Evolutionary conservation across 1,140 invertebrate genomes (phyloP).

Genomic region (Periplaneta americana): DNA sequence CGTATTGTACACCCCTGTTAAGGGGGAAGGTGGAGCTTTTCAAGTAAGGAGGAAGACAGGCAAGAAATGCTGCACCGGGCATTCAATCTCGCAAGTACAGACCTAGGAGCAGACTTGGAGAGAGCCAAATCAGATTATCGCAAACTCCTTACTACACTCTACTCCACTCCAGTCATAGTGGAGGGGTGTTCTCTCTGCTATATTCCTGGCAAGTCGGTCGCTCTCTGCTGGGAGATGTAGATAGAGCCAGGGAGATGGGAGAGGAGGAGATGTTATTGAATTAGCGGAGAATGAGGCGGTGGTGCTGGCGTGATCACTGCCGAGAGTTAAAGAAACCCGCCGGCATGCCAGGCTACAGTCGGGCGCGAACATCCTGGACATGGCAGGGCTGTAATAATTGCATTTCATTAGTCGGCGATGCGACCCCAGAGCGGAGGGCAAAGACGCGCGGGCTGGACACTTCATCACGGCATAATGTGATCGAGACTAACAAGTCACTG

Average conservation of each 20-base stretch:
- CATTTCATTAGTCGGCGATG: too few relatives aligned
- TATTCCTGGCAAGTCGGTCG: background rate
- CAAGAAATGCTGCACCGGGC: background rate
- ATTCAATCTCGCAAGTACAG: conserved; percentile 6
- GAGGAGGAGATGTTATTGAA: background rate
- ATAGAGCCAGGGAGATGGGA: background rate
- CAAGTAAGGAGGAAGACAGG: background rate
- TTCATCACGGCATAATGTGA: too few relatives aligned
- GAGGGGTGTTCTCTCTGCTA: background rate
- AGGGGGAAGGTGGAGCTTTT: background rate
- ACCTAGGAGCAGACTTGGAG: background rate
- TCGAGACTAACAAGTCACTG: too few relatives aligned
- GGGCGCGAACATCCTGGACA: too few relatives aligned
- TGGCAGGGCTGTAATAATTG: too few relatives aligned
- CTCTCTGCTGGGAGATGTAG: background rate
- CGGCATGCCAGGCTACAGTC: too few relatives aligned
- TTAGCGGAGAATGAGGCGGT: background rate
- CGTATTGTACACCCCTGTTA: background rate
- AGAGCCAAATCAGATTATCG: conserved; percentile 11
- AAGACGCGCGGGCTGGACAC: too few relatives aligned
- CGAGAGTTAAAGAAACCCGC: too few relatives aligned
- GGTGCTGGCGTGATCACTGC: too few relatives aligned
- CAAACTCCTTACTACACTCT: background rate
- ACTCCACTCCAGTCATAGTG: background rate
- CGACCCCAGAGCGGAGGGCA: too few relatives aligned